Conservation (phyloP, 2,888 invertebrate genomes). For the Eledone cirrhosa region DNA sequence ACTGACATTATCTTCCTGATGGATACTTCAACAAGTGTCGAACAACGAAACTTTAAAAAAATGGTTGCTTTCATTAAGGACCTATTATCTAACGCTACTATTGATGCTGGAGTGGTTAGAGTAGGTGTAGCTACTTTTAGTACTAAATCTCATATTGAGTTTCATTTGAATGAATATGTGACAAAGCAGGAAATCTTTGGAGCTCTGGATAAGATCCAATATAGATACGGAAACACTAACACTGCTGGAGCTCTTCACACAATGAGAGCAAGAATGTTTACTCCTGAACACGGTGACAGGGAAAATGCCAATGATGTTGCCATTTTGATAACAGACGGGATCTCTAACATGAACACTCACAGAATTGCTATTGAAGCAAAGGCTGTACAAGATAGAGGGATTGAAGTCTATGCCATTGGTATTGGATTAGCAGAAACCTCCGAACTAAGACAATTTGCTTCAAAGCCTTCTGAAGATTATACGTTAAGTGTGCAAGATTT, state of each 20-base stretch:
- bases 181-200: slow-evolving; percentile 41
- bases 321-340: slow-evolving; percentile 52
- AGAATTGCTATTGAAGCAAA: slow-evolving; percentile 35
- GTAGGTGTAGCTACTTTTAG: slow-evolving; percentile 55
- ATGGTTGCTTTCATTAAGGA: slow-evolving; percentile 57
- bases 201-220: slow-evolving; percentile 49
- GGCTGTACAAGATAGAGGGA: slow-evolving; percentile 42
- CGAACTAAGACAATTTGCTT: slow-evolving; percentile 57
- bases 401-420: slow-evolving; percentile 56
- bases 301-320: slow-evolving; percentile 44
- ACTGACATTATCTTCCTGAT: slow-evolving; percentile 55
- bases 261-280: slow-evolving; percentile 53
- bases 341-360: slow-evolving; percentile 35
- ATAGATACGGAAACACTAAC: slow-evolving; percentile 56
- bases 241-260: slow-evolving; percentile 49
- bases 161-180: slow-evolving; percentile 44
- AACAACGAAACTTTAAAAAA: slow-evolving; percentile 45
- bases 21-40: slow-evolving; percentile 58
- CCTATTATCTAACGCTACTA: slow-evolving; percentile 49
- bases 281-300: slow-evolving; percentile 51
- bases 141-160: slow-evolving; percentile 44
- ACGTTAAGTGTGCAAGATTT: slow-evolving; percentile 52
- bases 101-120: slow-evolving; percentile 52
- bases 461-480: slow-evolving; percentile 46
- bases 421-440: slow-evolving; percentile 54